A percentile compares a stretch with the other conserved stretches of the same genome.
Conservation (phyloP, 2,113 vertebrate genomes). For the Patagioenas fasciata region DNA sequence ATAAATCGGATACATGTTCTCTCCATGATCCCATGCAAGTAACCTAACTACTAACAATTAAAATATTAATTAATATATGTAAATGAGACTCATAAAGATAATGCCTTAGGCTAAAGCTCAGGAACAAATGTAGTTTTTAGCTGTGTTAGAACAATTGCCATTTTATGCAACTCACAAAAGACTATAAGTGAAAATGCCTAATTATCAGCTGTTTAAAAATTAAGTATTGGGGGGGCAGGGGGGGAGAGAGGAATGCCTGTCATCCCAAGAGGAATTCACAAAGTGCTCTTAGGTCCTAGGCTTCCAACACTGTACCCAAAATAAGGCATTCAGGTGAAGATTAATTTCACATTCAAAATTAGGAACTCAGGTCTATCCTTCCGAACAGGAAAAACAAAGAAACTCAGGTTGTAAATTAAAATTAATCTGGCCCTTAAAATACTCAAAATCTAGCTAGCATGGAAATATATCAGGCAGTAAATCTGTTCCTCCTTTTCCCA, state of each 20-base stretch:
- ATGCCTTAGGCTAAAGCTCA: not conserved
- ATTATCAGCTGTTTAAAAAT: not conserved
- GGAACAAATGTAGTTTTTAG: fast-evolving
- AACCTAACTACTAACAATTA: not conserved
- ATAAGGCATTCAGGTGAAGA: not conserved
- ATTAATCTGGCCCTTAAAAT: not conserved
- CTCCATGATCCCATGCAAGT: not conserved
- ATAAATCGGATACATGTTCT: not conserved
- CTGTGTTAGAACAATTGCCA: not conserved
- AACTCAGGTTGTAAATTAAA: not conserved
- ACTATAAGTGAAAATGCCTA: not conserved
- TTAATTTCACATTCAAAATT: not conserved
- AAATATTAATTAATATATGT: not conserved
- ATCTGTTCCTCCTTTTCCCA: not conserved
- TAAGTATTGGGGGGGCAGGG: too few relatives aligned
- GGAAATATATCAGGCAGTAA: not conserved
- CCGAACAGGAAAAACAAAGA: not conserved
- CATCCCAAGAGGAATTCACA: not conserved
- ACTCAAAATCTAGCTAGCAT: not conserved
- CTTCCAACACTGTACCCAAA: not conserved
- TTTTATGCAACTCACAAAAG: not conserved
- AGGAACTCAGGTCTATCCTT: not conserved
- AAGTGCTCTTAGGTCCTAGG: not conserved
- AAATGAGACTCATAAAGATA: not conserved
- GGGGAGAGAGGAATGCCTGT: too few relatives aligned